Conservation (phyloP, 2,113 vertebrate species). For the Oryzias curvinotus region DNA sequence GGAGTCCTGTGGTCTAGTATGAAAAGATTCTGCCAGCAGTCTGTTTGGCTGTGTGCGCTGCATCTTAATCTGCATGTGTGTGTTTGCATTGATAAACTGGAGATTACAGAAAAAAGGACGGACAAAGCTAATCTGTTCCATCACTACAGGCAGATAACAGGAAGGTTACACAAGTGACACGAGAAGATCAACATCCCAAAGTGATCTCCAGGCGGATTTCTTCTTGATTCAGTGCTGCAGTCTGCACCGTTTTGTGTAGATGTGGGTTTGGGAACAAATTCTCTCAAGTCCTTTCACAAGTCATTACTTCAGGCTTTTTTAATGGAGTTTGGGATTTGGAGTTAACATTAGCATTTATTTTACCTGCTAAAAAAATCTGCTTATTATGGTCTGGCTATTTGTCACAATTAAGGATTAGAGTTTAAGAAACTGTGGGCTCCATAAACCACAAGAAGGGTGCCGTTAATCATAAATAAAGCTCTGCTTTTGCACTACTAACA, state of each 20-base stretch:
- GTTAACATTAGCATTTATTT: background rate
- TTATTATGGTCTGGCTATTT: conserved; percentile 10
- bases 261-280: background rate
- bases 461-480: background rate
- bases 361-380: background rate
- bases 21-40: too few species aligned
- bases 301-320: background rate
- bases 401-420: conserved; percentile 9
- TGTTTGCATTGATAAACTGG: background rate
- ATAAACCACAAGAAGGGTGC: conserved; percentile 4
- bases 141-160: conserved; percentile 6
- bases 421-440: background rate
- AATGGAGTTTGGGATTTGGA: background rate
- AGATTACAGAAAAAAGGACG: conserved; percentile 10
- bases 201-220: conserved; percentile 8
- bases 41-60: too few species aligned
- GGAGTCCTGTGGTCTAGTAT: too few species aligned
- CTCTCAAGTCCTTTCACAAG: background rate
- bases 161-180: conserved; percentile 12
- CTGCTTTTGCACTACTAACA: background rate
- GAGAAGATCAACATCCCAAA: background rate
- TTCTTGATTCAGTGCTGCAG: background rate
- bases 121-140: conserved; percentile 37
- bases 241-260: background rate
- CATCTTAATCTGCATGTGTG: background rate